These are phyloP conservation scores for Liopterus haemorrhoidalis DNA, from an alignment of 2,888 invertebrate species.

Conservation along the genomic window DNA sequence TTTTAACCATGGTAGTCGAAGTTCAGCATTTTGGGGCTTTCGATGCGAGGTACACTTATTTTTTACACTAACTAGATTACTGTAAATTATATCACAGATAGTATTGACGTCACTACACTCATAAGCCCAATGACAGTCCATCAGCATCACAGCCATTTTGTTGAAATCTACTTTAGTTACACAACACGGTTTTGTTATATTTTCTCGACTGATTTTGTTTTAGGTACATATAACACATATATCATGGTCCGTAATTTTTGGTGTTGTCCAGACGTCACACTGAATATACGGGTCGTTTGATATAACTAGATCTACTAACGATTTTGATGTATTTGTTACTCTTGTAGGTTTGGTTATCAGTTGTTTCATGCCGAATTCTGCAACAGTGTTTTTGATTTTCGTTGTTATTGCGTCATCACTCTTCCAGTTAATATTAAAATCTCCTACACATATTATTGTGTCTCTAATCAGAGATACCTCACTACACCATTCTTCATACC, in stretches of 20 bases:
- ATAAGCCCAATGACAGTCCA: background rate
- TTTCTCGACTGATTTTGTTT: background rate
- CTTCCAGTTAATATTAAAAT: slow-evolving; percentile 1
- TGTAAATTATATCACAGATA: background rate
- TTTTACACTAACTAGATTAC: background rate
- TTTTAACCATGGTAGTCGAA: background rate
- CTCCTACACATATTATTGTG: background rate
- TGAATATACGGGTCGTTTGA: slow-evolving; percentile 1
- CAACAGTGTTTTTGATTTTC: background rate
- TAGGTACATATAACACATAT: background rate
- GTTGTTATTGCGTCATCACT: background rate
- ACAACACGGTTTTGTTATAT: background rate
- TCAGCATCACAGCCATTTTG: background rate
- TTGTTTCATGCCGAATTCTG: slow-evolving; percentile 1
- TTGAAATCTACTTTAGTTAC: background rate
- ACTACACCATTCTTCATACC: background rate
- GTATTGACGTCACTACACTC: background rate
- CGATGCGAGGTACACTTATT: background rate
- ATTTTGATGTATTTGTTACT: background rate
- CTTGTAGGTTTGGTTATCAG: background rate
- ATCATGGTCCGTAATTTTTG: background rate
- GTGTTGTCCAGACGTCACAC: background rate
- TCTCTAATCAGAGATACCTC: background rate
- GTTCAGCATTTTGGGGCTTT: background rate
- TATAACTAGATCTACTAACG: background rate